Percentiles rank a stretch among this genome's conserved stretches.
These are phyloP conservation scores for Drosophila jambulina DNA, from an alignment of 1,140 invertebrate genomes.

Conservation along the genomic window DNA sequence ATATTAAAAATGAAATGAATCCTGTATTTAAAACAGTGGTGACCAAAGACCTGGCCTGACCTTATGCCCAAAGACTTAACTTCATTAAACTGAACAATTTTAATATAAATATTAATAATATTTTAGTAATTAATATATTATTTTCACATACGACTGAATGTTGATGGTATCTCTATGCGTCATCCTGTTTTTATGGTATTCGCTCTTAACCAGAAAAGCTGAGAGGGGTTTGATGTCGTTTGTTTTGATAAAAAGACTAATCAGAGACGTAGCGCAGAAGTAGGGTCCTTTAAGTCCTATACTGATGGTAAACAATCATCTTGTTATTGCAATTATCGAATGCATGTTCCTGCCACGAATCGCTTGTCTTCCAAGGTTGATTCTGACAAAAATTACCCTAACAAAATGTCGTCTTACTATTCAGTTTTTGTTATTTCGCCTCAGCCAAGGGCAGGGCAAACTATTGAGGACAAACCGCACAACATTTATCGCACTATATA, in stretches of 20 bases:
- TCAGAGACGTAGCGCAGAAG: neutral
- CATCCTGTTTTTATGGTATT: slow-evolving; percentile 27
- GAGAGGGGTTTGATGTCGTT: slow-evolving; percentile 19
- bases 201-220: neutral
- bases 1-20: too few relatives aligned
- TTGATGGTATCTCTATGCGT: slow-evolving; percentile 38
- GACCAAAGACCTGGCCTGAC: neutral
- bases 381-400: slow-evolving; percentile 18
- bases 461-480: slow-evolving; percentile 46
- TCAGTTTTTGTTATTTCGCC: slow-evolving; percentile 29
- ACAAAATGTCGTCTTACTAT: slow-evolving; percentile 31
- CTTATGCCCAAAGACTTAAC: too few relatives aligned
- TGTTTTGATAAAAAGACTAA: slow-evolving; percentile 20
- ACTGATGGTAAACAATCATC: slow-evolving; percentile 20
- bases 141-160: neutral
- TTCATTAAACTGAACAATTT: too few relatives aligned
- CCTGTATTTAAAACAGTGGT: neutral
- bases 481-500: slow-evolving; percentile 61
- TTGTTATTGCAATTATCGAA: slow-evolving; percentile 51
- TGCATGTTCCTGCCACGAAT: slow-evolving; percentile 21
- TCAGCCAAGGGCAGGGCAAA: slow-evolving; percentile 32
- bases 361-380: slow-evolving; percentile 52
- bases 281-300: neutral
- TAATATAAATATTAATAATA: neutral
- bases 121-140: neutral